phyloP scores from a whole-genome alignment of 2,113 vertebrate species.

The Malurus melanocephalus region DNA sequence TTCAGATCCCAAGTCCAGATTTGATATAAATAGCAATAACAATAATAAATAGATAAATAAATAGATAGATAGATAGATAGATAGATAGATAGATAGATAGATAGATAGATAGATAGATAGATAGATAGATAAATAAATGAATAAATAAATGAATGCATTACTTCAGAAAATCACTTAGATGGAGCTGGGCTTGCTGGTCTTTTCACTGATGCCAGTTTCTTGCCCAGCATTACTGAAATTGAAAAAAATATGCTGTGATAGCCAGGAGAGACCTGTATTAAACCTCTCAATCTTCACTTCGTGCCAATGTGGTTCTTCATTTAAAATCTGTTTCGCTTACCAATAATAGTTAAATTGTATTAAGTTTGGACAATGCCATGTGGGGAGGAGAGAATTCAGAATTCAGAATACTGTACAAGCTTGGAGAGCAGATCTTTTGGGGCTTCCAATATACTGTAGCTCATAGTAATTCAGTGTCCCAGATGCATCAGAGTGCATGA shows the following conservation, averaged over 20 bases:
- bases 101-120: not conserved
- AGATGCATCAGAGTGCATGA: not conserved
- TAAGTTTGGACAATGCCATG: not conserved
- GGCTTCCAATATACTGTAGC: not conserved
- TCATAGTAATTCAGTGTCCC: not conserved
- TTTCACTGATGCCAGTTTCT: not conserved
- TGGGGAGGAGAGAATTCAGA: not conserved
- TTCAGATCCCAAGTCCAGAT: not conserved
- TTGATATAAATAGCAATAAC: not conserved
- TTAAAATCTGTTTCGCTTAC: not conserved
- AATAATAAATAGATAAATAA: not conserved
- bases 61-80: not conserved
- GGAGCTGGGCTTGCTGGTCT: not conserved
- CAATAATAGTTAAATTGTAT: not conserved
- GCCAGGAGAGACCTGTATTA: not conserved
- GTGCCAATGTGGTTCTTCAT: fast-evolving
- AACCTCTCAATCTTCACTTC: not conserved
- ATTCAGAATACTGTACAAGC: not conserved
- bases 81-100: too few relatives aligned
- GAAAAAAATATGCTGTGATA: not conserved
- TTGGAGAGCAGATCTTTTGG: not conserved
- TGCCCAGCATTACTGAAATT: not conserved
- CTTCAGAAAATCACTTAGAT: not conserved
- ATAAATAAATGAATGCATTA: not conserved
- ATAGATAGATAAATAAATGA: not conserved